Base-by-base conservation (phyloP, 2,113 vertebrate genomes). In the Psittacus erithacus region DNA sequence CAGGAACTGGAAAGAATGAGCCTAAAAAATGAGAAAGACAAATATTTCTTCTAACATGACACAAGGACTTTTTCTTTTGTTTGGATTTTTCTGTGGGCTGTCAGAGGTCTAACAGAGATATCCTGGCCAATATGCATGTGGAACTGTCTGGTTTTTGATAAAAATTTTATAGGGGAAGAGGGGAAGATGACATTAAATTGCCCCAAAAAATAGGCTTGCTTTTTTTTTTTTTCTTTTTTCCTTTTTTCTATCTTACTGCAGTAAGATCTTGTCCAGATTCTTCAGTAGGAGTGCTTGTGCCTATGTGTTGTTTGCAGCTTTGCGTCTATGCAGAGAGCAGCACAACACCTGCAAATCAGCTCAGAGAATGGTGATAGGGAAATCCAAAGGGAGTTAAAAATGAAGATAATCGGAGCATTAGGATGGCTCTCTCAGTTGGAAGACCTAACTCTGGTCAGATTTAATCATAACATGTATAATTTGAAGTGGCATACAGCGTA, bases 401-500 rank as follows among this genome's bases (percentile, higher is more conserved):
- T 27, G 17, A 78, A 96, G 90, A 78, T 62, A 90, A 91, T 83
- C 83, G 52, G 24, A 82, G 88, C 19, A 41, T 68, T 75, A 86
- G 27, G 62, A 86, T 53, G 27, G 41, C 28, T 89, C 35, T 77
- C 75, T 88, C 86, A 60, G 71, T 18, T 86, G 79, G 88, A 92
- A 76, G 69, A 92, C 33, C 60, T 77, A 52, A 75, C 39, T 55
- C 55, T 73, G 77, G 38, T 47, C 93, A 97, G n/a, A 92, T 65
- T 93, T 86, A 85, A 91, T 81, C 62, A 69, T 43, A 86, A 50
- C 17, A 60, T 28, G 38, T 8, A 44, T 59, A 82, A 94, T 83
- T 86, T 91, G 77, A 95, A 91, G 76, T 49, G 90, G 41, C 62
- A 46, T 49, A 49, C 15, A 81, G 33, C 9, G 1, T 53, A 62